Base-by-base conservation (phyloP, 2,113 vertebrate genomes). In the Rhabdomys dilectus region DNA sequence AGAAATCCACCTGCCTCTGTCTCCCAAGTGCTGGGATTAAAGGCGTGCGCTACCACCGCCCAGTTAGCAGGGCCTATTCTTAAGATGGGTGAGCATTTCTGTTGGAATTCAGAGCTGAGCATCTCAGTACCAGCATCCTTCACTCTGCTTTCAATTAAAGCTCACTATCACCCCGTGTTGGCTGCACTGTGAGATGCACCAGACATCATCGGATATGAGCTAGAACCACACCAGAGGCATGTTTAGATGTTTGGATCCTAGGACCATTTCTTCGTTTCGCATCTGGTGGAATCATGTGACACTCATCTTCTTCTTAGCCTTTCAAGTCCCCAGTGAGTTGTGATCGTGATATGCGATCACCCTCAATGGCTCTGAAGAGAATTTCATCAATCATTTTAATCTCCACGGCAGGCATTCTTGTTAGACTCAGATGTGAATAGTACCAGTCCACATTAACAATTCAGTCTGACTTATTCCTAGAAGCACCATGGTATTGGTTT, bases 101-200 rank as follows among this genome's bases (percentile, higher is more conserved):
- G 84, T 82, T 96, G 86, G 78, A 97, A 91, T 39, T 95, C 80
- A 64, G 89, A 88, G 75, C 73, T 68, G 19, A 86, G 53, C 77
- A 89, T 94, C 70, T 77, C 58, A 72, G 45, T 48, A 85, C 16
- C 80, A 85, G 73, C 81, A 93, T 97, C 91, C 81, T 42, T 88
- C 56, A 84, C 62, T 22, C 97, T 94, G 95, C 94, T 98, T 97
- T 97, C 78, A 94, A 89, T 97, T 96, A 96, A 87, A 94, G 93
- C 78, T 93, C 53, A 89, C 75, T 80, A 93, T 95, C 70, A 82
- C 81, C 82, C 58, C 70, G 75, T 88, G 82, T 96, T 91, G 51
- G 26, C 62, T 39, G 48, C 77, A 64, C 89, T 92, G 87, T 96
- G 87, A 94, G 72, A 91, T 66, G 51, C 34, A 51, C 53, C 72